These are phyloP conservation scores for Bucorvus abyssinicus DNA, from an alignment of 2,797 vertebrate species.

Conservation along the genomic window DNA sequence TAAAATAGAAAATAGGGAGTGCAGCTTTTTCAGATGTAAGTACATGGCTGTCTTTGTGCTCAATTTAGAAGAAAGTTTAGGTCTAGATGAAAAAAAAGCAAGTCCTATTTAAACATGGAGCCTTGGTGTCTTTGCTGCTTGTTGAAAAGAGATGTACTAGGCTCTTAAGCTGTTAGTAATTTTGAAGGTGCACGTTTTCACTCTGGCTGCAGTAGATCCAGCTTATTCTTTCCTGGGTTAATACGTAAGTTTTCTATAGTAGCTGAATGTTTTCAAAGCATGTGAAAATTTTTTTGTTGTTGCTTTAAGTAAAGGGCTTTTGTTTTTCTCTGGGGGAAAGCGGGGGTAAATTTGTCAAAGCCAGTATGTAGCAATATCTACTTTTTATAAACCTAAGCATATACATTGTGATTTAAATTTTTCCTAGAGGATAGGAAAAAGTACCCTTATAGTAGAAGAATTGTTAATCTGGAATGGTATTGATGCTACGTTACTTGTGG, in stretches of 20 bases:
- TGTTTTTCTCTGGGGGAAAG: background rate
- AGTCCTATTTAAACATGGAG: background rate
- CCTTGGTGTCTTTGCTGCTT: background rate
- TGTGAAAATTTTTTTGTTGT: background rate
- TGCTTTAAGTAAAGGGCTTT: background rate
- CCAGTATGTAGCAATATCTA: fast-evolving
- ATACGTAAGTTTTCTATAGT: background rate
- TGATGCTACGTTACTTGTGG: background rate
- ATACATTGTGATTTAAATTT: background rate
- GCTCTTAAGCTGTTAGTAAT: background rate
- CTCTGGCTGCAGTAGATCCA: background rate
- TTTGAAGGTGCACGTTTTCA: background rate
- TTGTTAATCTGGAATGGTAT: background rate
- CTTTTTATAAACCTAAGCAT: background rate
- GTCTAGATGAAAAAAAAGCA: background rate
- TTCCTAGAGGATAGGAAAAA: background rate
- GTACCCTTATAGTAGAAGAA: background rate
- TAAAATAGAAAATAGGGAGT: background rate
- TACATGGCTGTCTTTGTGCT: background rate
- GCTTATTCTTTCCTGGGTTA: background rate
- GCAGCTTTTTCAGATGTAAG: background rate
- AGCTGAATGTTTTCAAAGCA: background rate
- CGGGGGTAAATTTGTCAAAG: background rate
- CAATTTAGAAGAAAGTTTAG: background rate
- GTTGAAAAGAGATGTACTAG: background rate